A percentile compares a stretch with the other conserved stretches of the same genome.
Evolutionary conservation across 2,113 vertebrate genomes (phyloP).

Genomic region (Phaetusa simplex): DNA sequence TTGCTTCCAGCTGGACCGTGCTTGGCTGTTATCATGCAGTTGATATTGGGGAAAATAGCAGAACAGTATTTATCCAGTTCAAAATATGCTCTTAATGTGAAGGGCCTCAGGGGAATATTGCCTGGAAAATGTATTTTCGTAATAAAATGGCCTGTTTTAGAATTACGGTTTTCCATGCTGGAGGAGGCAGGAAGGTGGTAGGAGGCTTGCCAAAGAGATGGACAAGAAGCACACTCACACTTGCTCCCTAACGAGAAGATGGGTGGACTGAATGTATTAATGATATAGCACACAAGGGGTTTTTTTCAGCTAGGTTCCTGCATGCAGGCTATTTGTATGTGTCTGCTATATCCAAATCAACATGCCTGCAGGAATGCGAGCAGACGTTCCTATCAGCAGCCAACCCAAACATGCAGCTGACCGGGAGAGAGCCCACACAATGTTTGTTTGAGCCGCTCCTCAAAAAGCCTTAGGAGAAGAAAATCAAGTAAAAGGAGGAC

Average conservation of each 20-base stretch:
- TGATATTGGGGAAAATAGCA: background rate
- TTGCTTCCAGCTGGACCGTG: background rate
- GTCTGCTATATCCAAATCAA: background rate
- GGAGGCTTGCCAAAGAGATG: background rate
- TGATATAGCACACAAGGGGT: background rate
- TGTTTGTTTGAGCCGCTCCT: background rate
- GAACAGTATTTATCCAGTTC: background rate
- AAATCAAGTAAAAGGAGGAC: background rate
- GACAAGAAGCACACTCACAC: background rate
- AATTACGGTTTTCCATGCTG: conserved; percentile 3
- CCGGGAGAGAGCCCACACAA: background rate
- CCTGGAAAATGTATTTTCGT: conserved; percentile 35
- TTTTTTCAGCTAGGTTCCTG: background rate
- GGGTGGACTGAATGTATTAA: background rate
- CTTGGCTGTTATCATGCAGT: background rate
- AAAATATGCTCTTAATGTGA: background rate
- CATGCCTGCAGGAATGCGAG: background rate
- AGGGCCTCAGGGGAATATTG: background rate
- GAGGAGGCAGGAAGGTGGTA: background rate
- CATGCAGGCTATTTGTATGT: background rate
- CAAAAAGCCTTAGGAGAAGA: background rate
- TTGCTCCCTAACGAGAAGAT: background rate
- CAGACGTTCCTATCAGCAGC: background rate
- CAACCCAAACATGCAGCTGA: background rate
- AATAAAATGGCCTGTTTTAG: conserved; percentile 36